Evolutionary conservation across 2,888 invertebrate species (phyloP).

Genomic region (Xestia rhomboidea): DNA sequence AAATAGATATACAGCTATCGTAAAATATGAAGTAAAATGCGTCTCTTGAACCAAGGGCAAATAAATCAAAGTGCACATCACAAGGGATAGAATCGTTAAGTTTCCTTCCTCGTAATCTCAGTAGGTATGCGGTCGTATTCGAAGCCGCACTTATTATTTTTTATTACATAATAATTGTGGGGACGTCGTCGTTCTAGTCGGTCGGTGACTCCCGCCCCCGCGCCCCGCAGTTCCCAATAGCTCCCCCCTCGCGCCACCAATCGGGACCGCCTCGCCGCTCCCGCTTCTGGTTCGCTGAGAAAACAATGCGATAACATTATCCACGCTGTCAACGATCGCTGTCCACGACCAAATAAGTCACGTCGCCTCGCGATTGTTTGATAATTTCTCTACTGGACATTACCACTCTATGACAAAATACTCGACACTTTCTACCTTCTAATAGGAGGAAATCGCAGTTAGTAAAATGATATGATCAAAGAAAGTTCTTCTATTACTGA

Average conservation of each 20-base stretch:
- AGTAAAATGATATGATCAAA: conserved; percentile 66
- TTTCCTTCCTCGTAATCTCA: conserved; percentile 75
- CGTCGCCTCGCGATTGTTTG: conserved; percentile 71
- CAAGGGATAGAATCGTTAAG: conserved; percentile 63
- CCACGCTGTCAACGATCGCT: conserved; percentile 81
- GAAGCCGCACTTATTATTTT: conserved; percentile 80
- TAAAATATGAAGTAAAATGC: conserved; percentile 51
- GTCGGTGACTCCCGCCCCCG: conserved; percentile 75
- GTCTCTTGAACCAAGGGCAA: conserved; percentile 13
- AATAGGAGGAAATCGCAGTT: conserved; percentile 58
- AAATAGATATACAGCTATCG: conserved; percentile 54
- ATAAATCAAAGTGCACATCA: conserved; percentile 56
- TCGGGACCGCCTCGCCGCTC: conserved; percentile 71
- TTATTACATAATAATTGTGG: conserved; percentile 84
- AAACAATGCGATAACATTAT: conserved; percentile 80
- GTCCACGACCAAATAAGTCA: conserved; percentile 80
- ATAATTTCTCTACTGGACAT: conserved; percentile 73
- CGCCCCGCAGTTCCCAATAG: conserved; percentile 35
- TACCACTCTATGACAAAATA: conserved; percentile 72
- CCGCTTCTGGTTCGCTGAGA: conserved; percentile 71
- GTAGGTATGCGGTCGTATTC: conserved; percentile 74
- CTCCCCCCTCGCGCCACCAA: conserved; percentile 29
- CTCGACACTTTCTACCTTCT: conserved; percentile 68
- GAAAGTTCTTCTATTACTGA: conserved; percentile 66
- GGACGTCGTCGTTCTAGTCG: conserved; percentile 79